Percentiles rank a stretch among this genome's conserved stretches.
Evolutionary conservation across 2,888 invertebrate genomes (phyloP).

Genomic region (Hetaerina titia): DNA sequence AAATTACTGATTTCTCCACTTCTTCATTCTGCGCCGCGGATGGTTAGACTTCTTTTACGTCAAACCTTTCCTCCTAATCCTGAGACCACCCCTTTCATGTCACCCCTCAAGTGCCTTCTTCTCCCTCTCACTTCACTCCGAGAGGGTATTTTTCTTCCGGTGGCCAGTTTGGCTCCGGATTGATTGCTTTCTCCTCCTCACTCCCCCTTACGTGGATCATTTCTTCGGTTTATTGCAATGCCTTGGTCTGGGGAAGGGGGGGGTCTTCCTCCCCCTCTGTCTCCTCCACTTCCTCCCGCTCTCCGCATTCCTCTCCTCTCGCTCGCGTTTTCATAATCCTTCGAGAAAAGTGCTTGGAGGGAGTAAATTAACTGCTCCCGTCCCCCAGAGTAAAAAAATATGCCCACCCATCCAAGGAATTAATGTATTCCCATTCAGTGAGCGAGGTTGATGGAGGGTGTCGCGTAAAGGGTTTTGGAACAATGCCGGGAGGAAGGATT

Average conservation of each 20-base stretch:
- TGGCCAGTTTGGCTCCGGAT: background rate
- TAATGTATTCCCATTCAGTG: conserved; percentile 57
- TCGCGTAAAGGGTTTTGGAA: conserved; percentile 39
- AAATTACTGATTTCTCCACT: too few species aligned
- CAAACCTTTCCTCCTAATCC: too few species aligned
- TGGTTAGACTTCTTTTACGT: too few species aligned
- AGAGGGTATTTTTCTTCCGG: background rate
- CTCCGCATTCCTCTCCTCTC: background rate
- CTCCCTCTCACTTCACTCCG: background rate
- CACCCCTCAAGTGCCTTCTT: too few species aligned
- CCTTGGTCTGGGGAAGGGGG: background rate
- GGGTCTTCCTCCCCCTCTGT: background rate
- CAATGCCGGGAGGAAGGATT: conserved; percentile 23
- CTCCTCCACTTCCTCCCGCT: background rate
- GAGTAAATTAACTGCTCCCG: conserved; percentile 53
- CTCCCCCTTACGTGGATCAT: background rate
- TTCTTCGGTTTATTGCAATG: background rate
- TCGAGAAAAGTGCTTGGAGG: background rate
- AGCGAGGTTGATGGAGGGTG: conserved; percentile 14
- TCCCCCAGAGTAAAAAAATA: background rate
- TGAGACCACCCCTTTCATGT: background rate
- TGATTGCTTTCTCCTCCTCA: background rate
- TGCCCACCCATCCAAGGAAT: background rate
- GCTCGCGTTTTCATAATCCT: conserved; percentile 60
- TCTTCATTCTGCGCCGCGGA: too few species aligned